A percentile compares a stretch with the other conserved stretches of the same genome.
phyloP scores from a whole-genome alignment of 1,140 invertebrate genomes.

The Sitobion miscanthi region DNA sequence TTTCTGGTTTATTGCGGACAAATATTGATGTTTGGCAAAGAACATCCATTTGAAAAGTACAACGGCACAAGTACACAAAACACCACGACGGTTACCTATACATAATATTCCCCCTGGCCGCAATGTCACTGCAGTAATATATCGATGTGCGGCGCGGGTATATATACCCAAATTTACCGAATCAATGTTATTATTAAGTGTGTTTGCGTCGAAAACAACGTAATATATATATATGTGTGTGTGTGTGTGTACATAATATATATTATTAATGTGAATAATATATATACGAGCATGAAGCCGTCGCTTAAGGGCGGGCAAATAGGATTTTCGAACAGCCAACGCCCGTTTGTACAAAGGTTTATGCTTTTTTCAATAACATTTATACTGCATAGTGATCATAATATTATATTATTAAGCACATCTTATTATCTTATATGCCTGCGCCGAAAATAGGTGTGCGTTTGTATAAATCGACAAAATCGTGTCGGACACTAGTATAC shows the following conservation, averaged over 20 bases:
- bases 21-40: conserved; percentile 57
- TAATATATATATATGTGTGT: background rate
- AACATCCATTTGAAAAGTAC: conserved; percentile 56
- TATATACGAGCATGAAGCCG: background rate
- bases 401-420: background rate
- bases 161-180: conserved; percentile 29
- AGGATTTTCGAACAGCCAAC: conserved; percentile 14
- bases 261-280: conserved; percentile 19
- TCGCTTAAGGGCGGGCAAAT: background rate
- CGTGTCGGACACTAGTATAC: background rate
- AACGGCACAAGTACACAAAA: conserved; percentile 56
- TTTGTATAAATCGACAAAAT: conserved; percentile 17
- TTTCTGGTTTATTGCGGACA: conserved; percentile 56
- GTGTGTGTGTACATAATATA: background rate
- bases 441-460: background rate
- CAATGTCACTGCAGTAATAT: conserved; percentile 10
- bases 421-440: background rate
- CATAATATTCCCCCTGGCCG: conserved; percentile 3
- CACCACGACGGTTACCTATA: conserved; percentile 50
- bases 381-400: background rate
- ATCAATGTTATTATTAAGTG: conserved; percentile 50
- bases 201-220: conserved; percentile 34
- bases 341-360: background rate
- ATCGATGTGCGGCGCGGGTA: background rate
- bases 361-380: background rate